Base-by-base conservation (phyloP, 2,888 invertebrate species). In the Cybosia mesomella region DNA sequence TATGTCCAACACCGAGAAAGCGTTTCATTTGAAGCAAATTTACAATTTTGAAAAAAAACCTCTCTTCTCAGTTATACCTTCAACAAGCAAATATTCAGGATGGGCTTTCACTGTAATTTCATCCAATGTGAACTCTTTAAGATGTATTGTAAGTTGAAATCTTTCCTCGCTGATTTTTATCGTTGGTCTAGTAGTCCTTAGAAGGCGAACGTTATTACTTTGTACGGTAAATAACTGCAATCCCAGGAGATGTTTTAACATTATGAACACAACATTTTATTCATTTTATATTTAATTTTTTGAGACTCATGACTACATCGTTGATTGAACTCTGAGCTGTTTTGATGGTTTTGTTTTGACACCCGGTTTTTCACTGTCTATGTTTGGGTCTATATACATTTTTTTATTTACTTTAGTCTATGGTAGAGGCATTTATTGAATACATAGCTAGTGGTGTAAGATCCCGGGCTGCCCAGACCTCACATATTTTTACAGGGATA, bases 51-150 rank as follows among this genome's bases (percentile, higher is more conserved):
- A 18, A n/a, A 0, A 18, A 32, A 34, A 18, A 1, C n/a, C 8
- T 32, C 15, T 10, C 5, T 22, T 22, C 13, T 4, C 1, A 22
- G 34, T n/a, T 21, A 92, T 93, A 0, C 95, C 94, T 83, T 94
- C 92, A 7, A 94, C 87, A 0, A 91, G 72, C 0, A 94, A 86
- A 66, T 87, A 91, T n/a, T 92, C 90, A 2, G 87, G 81, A 0
- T 87, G 79, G 0, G 92, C 94, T 71, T 92, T 93, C 0, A 94
- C 91, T 13, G 87, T 76, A 13, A 94, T 83, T 68, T 94, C 94
- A 15, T 93, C 90, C 67, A 86, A 90, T 2, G 78, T 83, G 70
- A 87, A 94, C 22, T 88, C 81, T 15, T 85, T 85, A 0, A 94
- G 89, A 58, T 94, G 89, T 8, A 94, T n/a, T 0, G 79, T 83